These are phyloP conservation scores for Drosophila mojavensis DNA, from an alignment of 1,140 invertebrate genomes.

Conservation along the genomic window DNA sequence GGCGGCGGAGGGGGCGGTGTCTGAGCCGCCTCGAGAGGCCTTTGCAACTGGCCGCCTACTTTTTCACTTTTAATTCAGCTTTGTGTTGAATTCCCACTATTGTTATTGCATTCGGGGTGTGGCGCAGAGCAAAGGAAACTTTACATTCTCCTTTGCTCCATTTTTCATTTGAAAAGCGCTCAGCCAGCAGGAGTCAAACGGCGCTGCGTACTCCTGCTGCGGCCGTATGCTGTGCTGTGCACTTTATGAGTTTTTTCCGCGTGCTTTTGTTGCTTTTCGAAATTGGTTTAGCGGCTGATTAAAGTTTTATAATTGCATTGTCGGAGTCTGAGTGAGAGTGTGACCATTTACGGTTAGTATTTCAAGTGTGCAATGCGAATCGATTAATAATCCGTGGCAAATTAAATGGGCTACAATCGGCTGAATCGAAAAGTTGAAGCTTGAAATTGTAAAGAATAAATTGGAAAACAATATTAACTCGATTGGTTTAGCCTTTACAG, in stretches of 20 bases:
- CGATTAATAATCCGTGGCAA: not conserved
- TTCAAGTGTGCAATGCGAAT: not conserved
- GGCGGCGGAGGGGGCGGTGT: too few species aligned
- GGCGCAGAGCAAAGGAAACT: constrained; percentile 36
- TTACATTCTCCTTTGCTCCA: constrained; percentile 38
- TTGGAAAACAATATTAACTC: not conserved
- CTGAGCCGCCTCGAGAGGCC: constrained; percentile 14
- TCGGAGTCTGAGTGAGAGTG: not conserved
- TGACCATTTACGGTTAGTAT: not conserved
- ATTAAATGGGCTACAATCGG: not conserved
- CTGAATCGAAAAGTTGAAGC: not conserved
- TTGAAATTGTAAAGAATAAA: too few species aligned
- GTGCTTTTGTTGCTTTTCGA: constrained; percentile 25
- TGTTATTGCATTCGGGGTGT: constrained; percentile 17
- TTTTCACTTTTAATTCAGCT: constrained; percentile 53
- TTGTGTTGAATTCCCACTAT: constrained; percentile 18
- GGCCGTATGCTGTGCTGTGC: not conserved
- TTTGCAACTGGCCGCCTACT: constrained; percentile 42
- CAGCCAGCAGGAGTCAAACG: not conserved
- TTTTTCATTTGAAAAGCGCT: constrained; percentile 27
- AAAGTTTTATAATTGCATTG: constrained; percentile 47
- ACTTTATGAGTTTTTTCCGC: constrained; percentile 28
- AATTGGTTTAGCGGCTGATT: constrained; percentile 21
- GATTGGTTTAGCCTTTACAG: not conserved
- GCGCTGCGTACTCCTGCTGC: not conserved